A percentile compares a stretch with the other conserved stretches of the same genome.
Evolutionary conservation across 2,888 invertebrate genomes (phyloP).

Genomic region (Leptogaster cylindrica): DNA sequence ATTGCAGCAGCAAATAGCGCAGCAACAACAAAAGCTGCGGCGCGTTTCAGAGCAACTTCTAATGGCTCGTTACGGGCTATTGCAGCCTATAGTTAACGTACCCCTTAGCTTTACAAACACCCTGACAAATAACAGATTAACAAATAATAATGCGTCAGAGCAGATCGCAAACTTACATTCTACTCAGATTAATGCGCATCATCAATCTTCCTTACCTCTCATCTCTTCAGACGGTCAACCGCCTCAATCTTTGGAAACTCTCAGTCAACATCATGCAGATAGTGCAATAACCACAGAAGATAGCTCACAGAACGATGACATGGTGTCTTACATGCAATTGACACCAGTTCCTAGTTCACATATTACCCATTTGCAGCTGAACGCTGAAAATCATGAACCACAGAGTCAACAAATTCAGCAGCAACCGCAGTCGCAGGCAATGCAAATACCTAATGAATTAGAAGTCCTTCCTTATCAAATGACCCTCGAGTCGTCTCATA

Average conservation of each 20-base stretch:
- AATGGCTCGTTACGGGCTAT: conserved; percentile 78
- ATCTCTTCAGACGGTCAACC: background rate
- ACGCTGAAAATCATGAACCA: conserved; percentile 54
- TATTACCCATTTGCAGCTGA: conserved; percentile 56
- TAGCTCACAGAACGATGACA: conserved; percentile 56
- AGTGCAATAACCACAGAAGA: conserved; percentile 45
- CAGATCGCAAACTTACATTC: background rate
- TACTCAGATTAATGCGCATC: conserved; percentile 47
- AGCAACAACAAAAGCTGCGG: conserved; percentile 85
- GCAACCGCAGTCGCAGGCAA: conserved; percentile 48
- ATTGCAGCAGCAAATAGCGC: conserved; percentile 80
- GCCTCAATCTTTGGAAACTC: conserved; percentile 40
- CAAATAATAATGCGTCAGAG: background rate
- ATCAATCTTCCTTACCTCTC: conserved; percentile 44
- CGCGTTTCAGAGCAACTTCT: conserved; percentile 86
- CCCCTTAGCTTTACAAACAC: conserved; percentile 40
- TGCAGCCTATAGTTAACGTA: conserved; percentile 58
- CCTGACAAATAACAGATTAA: conserved; percentile 26
- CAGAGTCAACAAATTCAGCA: conserved; percentile 52
- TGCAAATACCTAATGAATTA: conserved; percentile 56
- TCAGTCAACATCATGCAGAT: conserved; percentile 44
- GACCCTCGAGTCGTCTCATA: conserved; percentile 61
- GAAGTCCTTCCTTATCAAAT: conserved; percentile 62
- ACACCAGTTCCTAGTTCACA: conserved; percentile 53
- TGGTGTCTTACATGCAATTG: conserved; percentile 60